Evolutionary conservation across 2,797 vertebrate species (phyloP).

Genomic region (Thaleichthys pacificus): DNA sequence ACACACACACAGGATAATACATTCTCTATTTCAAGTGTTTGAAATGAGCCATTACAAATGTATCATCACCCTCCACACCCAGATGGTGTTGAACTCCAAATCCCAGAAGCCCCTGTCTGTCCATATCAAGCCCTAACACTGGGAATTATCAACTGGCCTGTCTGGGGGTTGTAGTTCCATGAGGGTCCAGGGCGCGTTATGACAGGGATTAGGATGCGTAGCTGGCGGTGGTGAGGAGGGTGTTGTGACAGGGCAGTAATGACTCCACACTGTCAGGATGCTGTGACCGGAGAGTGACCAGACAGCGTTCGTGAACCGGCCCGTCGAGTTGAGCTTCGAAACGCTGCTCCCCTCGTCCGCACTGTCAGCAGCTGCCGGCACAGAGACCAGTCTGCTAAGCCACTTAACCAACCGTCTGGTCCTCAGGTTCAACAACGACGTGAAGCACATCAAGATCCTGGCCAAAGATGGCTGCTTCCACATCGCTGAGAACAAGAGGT

Average conservation of each 20-base stretch:
- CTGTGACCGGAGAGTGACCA: no score
- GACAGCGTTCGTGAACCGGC: no score
- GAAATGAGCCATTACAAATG: constrained; percentile 11
- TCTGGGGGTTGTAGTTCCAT: constrained; percentile 22
- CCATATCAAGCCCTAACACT: constrained; percentile 31
- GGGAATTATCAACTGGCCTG: constrained; percentile 15
- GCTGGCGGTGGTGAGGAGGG: no score
- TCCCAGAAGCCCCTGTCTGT: constrained; percentile 18
- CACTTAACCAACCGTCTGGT: constrained; percentile 53
- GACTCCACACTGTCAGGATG: no score
- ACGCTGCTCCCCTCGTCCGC: no score
- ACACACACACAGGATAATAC: no score
- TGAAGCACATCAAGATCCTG: constrained; percentile 99
- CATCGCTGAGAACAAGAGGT: constrained; percentile 98
- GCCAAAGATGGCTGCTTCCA: constrained; percentile 92
- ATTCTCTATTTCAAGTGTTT: constrained; percentile 11
- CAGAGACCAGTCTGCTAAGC: no score
- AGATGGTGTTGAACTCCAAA: constrained; percentile 17
- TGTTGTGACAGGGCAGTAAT: no score
- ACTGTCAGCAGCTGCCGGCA: no score
- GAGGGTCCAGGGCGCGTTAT: constrained; percentile 29
- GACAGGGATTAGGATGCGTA: constrained; percentile 18
- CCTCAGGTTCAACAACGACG: constrained; percentile 98
- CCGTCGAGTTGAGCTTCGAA: no score
- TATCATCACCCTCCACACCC: background rate